phyloP scores from a whole-genome alignment of 2,113 vertebrate species.

The Dipodomys merriami region DNA sequence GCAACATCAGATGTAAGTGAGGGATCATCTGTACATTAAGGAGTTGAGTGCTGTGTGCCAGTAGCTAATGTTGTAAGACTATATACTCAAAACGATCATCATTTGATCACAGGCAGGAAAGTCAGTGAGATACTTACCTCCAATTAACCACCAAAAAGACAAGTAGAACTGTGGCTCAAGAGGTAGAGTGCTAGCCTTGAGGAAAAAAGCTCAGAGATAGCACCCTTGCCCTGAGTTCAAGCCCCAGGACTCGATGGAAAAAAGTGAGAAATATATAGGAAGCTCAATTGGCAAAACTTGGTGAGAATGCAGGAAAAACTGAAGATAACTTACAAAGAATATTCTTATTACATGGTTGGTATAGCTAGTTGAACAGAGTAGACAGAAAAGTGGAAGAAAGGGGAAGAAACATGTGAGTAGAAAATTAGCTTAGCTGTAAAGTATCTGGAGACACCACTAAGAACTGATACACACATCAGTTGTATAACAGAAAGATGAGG shows the following conservation, averaged over 20 bases:
- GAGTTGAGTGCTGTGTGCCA: too few relatives aligned
- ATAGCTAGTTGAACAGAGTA: background rate
- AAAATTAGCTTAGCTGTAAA: constrained; percentile 38
- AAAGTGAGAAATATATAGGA: background rate
- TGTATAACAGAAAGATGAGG: background rate
- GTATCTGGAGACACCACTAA: background rate
- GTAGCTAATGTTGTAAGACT: too few relatives aligned
- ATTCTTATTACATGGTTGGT: background rate
- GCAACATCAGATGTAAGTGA: background rate
- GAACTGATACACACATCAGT: background rate
- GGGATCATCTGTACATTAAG: background rate
- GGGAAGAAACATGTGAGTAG: background rate
- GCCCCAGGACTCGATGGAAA: background rate
- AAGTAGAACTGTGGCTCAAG: too few relatives aligned
- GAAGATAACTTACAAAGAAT: background rate
- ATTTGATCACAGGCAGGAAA: background rate
- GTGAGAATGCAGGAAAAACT: background rate
- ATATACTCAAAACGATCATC: too few relatives aligned
- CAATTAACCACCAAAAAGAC: too few relatives aligned
- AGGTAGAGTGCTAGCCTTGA: too few relatives aligned
- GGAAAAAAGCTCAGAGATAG: too few relatives aligned
- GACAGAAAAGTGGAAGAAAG: background rate
- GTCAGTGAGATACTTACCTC: too few relatives aligned
- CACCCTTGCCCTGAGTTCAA: too few relatives aligned
- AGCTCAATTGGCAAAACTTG: background rate